Percentiles rank a stretch among this genome's conserved stretches.
Evolutionary conservation across 1,140 invertebrate species (phyloP).

Genomic region (Streblospio benedicti): DNA sequence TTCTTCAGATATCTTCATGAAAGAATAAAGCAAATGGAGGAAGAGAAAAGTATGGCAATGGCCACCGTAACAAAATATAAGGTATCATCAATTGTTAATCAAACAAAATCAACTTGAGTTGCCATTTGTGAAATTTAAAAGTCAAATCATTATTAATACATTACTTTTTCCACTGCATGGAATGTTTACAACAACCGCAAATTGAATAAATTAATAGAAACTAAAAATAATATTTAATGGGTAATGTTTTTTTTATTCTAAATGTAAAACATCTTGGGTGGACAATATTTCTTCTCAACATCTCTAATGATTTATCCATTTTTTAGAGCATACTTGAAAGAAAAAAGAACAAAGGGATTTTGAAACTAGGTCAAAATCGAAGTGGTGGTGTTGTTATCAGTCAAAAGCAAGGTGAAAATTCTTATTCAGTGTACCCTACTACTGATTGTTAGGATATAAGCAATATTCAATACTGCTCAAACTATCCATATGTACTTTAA

Average conservation of each 20-base stretch:
- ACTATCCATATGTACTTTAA: no score
- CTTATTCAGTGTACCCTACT: neutral
- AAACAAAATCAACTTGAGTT: no score
- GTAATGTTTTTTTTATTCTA: neutral
- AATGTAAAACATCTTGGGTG: neutral
- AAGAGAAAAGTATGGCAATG: constrained; percentile 63
- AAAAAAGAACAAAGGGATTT: constrained; percentile 39
- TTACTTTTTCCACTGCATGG: no score
- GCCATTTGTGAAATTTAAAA: no score
- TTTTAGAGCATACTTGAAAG: constrained; percentile 45
- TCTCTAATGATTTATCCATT: neutral
- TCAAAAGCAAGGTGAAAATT: constrained; percentile 44
- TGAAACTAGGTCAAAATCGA: constrained; percentile 43
- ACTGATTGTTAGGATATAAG: no score
- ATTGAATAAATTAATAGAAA: no score
- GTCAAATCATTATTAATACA: no score
- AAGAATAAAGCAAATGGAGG: constrained; percentile 65
- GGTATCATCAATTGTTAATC: no score
- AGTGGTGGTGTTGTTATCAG: constrained; percentile 43
- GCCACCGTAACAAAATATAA: constrained; percentile 48
- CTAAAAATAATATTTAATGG: no score
- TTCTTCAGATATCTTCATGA: constrained; percentile 64
- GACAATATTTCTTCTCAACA: neutral
- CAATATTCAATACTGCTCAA: no score
- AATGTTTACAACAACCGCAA: no score